phyloP scores from a whole-genome alignment of 1,140 invertebrate species.

The Ceratina australensis region DNA sequence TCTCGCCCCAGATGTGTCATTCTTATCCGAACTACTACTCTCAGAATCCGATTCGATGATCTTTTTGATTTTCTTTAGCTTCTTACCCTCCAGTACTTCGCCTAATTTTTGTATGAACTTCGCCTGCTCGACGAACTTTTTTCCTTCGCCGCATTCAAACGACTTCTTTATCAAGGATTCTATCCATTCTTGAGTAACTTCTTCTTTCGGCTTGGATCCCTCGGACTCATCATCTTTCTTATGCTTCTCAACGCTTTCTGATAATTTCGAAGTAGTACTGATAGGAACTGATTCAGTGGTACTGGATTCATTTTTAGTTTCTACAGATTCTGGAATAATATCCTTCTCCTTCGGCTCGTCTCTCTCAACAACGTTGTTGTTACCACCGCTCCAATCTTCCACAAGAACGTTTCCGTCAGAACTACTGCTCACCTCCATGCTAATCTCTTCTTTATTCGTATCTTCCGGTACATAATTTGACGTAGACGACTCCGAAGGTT shows the following conservation, averaged over 20 bases:
- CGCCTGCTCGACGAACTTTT: conserved; percentile 64
- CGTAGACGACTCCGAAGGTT: conserved; percentile 51
- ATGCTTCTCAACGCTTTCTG: conserved; percentile 4
- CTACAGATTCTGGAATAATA: not conserved
- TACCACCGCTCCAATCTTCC: not conserved
- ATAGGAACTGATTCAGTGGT: conserved; percentile 22
- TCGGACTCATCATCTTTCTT: conserved; percentile 38
- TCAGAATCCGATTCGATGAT: conserved; percentile 68
- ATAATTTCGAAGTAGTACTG: not conserved
- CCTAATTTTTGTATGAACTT: conserved; percentile 62
- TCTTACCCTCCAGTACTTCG: conserved; percentile 61
- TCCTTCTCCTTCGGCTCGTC: not conserved
- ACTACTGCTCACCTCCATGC: conserved; percentile 46
- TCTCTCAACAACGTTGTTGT: not conserved
- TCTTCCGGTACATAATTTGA: conserved; percentile 12
- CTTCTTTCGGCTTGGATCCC: conserved; percentile 53
- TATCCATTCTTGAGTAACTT: conserved; percentile 56
- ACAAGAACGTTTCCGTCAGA: conserved; percentile 10
- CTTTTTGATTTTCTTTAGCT: conserved; percentile 66
- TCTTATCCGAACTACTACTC: conserved; percentile 59
- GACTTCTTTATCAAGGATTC: conserved; percentile 66
- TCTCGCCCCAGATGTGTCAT: conserved; percentile 54
- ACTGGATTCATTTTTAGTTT: not conserved
- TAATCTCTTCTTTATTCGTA: not conserved
- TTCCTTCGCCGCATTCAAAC: conserved; percentile 63